These are phyloP conservation scores for Rotaria macrura DNA, from an alignment of 2,888 invertebrate species.

Conservation along the genomic window DNA sequence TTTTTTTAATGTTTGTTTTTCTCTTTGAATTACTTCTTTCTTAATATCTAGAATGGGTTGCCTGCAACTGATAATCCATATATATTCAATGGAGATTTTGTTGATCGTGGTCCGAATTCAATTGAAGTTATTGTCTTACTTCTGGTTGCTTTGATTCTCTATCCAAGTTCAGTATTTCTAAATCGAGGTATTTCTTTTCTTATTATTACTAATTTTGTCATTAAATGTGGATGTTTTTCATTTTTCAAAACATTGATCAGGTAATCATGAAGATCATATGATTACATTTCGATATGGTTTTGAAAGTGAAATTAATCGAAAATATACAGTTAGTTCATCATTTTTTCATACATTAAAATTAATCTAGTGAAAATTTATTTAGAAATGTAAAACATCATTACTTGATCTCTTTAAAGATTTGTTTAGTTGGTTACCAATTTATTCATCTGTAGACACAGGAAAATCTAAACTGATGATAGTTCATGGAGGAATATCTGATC, in stretches of 20 bases:
- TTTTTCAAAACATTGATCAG: background rate
- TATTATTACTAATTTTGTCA: too few relatives aligned
- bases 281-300: slow-evolving; percentile 15
- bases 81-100: slow-evolving; percentile 87
- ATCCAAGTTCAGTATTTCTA: slow-evolving; percentile 72
- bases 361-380: background rate
- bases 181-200: slow-evolving; percentile 73
- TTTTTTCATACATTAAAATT: background rate
- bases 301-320: background rate
- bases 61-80: slow-evolving; percentile 81
- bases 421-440: slow-evolving; percentile 11
- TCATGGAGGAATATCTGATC: background rate
- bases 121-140: slow-evolving; percentile 71
- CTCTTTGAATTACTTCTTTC: slow-evolving; percentile 40
- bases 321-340: background rate
- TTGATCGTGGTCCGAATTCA: slow-evolving; percentile 77
- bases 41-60: slow-evolving; percentile 64
- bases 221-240: too few relatives aligned
- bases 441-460: background rate
- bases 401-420: slow-evolving; percentile 8
- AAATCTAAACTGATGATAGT: background rate
- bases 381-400: background rate
- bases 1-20: background rate
- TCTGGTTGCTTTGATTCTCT: slow-evolving; percentile 67
- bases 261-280: slow-evolving; percentile 15